phyloP scores from a whole-genome alignment of 2,797 vertebrate species.

The Oryzias dopingdopingensis region DNA sequence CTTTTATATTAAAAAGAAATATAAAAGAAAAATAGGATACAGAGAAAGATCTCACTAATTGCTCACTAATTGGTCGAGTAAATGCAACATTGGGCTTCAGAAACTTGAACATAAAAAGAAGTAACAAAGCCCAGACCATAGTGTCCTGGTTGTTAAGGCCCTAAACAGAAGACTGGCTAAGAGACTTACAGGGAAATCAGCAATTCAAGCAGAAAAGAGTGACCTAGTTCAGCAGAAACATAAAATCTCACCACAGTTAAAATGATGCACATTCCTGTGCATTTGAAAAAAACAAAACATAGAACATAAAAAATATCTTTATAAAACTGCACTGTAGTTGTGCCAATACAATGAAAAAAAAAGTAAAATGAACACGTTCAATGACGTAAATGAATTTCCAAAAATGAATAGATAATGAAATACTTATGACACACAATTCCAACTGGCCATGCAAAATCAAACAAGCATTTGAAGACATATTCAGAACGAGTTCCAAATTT shows the following conservation, averaged over 20 bases:
- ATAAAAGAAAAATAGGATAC: constrained; percentile 9
- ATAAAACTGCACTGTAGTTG: neutral
- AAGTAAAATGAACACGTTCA: neutral
- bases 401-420: too few species aligned
- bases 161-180: constrained; percentile 13
- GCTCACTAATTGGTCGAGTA: constrained; percentile 35
- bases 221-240: constrained; percentile 48
- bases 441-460: neutral
- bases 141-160: constrained; percentile 10
- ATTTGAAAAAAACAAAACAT: constrained; percentile 10
- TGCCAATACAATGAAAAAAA: neutral
- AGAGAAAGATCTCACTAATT: constrained; percentile 8
- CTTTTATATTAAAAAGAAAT: neutral
- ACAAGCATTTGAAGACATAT: neutral
- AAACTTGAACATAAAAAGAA: constrained; percentile 19
- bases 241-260: constrained; percentile 33
- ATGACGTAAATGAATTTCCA: too few species aligned
- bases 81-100: constrained; percentile 34
- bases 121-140: constrained; percentile 7
- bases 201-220: constrained; percentile 36
- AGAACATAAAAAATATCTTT: neutral
- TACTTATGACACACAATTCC: constrained; percentile 1
- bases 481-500: neutral
- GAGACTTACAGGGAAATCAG: constrained; percentile 36
- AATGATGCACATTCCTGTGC: constrained; percentile 21